These are phyloP conservation scores for Nasonia oneida DNA, from an alignment of 2,888 invertebrate genomes.

Conservation along the genomic window DNA sequence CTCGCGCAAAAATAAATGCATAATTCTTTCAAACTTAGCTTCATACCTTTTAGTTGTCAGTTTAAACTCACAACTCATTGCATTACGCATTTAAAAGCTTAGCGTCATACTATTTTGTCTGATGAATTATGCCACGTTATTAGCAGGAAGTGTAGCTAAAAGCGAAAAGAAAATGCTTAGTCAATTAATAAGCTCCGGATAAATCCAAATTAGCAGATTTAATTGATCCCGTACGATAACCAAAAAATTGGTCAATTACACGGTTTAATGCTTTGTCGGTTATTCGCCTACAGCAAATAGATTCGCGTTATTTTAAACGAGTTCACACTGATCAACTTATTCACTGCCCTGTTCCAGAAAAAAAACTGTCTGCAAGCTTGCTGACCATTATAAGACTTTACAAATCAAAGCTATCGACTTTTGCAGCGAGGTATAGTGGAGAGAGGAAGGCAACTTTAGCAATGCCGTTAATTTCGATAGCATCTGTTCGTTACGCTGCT, in stretches of 20 bases:
- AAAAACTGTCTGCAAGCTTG: not conserved
- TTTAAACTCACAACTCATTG: not conserved
- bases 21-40: not conserved
- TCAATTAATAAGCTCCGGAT: constrained; percentile 5
- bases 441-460: not conserved
- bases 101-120: constrained; percentile 4
- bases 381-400: not conserved
- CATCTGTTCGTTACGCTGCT: constrained; percentile 37
- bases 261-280: not conserved
- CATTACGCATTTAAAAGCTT: not conserved
- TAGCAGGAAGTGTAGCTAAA: not conserved
- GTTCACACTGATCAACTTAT: not conserved
- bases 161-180: constrained; percentile 3
- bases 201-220: constrained; percentile 4
- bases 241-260: constrained; percentile 24
- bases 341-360: not conserved
- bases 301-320: not conserved
- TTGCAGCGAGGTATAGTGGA: not conserved
- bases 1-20: not conserved
- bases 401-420: constrained; percentile 20
- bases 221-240: not conserved
- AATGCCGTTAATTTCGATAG: constrained; percentile 41
- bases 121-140: constrained; percentile 15
- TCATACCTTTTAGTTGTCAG: not conserved
- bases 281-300: not conserved